Evolutionary conservation across 1,140 invertebrate genomes (phyloP).

Genomic region (Zaprionus camerounensis): DNA sequence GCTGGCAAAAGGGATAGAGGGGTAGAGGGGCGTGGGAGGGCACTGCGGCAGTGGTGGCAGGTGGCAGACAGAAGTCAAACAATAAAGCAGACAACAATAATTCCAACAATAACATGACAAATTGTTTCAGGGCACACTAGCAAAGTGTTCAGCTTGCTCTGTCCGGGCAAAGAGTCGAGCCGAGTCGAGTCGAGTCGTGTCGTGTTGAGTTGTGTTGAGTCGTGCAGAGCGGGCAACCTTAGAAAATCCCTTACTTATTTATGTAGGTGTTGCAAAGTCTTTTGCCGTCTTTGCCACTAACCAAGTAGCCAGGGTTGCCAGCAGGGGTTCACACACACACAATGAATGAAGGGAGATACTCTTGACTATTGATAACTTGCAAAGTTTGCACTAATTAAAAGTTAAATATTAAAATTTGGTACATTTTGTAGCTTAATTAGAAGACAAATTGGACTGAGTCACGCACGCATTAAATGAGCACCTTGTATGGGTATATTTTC

Average conservation of each 20-base stretch:
- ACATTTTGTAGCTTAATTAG: background rate
- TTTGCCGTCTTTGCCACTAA: constrained; percentile 37
- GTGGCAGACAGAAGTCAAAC: constrained; percentile 76
- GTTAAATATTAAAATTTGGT: background rate
- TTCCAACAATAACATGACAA: constrained; percentile 79
- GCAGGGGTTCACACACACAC: background rate
- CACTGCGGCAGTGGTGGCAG: constrained; percentile 1
- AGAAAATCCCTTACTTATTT: constrained; percentile 45
- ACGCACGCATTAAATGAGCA: background rate
- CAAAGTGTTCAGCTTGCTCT: constrained; percentile 16
- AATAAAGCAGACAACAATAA: constrained; percentile 80
- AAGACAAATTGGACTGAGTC: background rate
- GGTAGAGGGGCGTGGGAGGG: background rate
- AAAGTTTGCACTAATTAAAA: constrained; percentile 22
- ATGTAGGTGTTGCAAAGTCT: constrained; percentile 49
- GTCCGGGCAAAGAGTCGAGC: background rate
- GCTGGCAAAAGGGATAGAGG: background rate
- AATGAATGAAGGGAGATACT: background rate
- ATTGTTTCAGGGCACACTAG: constrained; percentile 70
- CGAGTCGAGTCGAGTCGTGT: background rate
- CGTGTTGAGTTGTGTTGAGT: background rate
- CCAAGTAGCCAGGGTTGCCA: constrained; percentile 9
- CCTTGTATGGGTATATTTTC: background rate
- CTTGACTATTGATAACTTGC: constrained; percentile 23
- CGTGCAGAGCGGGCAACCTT: constrained; percentile 10